Percentiles rank a stretch among this genome's conserved stretches.
Conservation (phyloP, 2,113 vertebrate species). For the Oncorhynchus clarkii region DNA sequence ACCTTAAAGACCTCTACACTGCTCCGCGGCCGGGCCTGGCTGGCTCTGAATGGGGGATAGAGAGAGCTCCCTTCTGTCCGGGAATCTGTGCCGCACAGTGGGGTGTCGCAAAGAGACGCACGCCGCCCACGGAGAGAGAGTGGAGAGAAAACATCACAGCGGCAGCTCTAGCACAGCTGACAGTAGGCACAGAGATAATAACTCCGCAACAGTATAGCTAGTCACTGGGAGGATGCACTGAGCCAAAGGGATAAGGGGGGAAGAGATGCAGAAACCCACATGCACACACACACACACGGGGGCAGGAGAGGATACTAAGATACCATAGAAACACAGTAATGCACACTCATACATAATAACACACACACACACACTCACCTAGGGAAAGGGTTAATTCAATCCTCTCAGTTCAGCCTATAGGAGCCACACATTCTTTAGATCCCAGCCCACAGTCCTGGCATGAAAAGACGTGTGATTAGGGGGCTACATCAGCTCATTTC, state of each 20-base stretch:
- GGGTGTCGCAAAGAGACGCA: constrained; percentile 24
- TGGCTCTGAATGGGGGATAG: constrained; percentile 39
- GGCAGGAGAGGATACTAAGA: neutral
- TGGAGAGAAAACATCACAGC: constrained; percentile 3
- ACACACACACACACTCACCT: neutral
- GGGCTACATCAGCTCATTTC: constrained; percentile 27
- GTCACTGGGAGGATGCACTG: neutral
- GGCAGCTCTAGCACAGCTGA: constrained; percentile 1
- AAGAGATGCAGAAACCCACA: too few relatives aligned
- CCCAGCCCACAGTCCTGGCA: constrained; percentile 37
- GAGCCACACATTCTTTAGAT: constrained; percentile 15
- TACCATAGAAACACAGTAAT: neutral
- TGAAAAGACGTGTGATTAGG: constrained; percentile 27
- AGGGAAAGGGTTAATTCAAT: constrained; percentile 9
- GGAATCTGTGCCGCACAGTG: constrained; percentile 38
- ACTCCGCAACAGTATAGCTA: neutral
- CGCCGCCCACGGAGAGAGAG: constrained; percentile 35
- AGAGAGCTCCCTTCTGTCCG: constrained; percentile 29
- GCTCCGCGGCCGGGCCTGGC: constrained; percentile 6
- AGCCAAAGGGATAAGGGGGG: neutral
- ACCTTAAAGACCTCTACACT: neutral
- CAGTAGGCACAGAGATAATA: neutral
- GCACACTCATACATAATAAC: constrained; percentile 6
- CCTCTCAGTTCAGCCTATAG: constrained; percentile 13
- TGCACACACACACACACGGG: neutral